Conservation (phyloP, 1,140 invertebrate genomes). For the Plutomurus gul region DNA sequence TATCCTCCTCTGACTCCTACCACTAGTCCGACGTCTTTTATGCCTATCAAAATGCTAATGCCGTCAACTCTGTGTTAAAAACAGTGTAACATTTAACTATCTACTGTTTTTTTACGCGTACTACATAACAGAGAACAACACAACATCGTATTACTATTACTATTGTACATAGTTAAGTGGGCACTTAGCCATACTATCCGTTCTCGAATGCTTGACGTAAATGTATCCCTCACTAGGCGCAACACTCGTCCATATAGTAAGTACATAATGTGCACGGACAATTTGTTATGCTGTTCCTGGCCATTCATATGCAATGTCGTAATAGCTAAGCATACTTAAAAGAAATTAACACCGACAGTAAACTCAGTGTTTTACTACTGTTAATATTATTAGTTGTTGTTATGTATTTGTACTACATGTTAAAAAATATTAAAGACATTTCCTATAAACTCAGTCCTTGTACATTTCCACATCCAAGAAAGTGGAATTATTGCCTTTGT, state of each 20-base stretch:
- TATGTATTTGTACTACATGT: slow-evolving; percentile 2
- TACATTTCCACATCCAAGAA: too few relatives aligned
- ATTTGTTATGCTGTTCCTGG: background rate
- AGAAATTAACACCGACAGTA: background rate
- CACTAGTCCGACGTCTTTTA: slow-evolving; percentile 38
- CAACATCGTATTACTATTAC: background rate
- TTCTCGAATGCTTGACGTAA: background rate
- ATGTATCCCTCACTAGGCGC: background rate
- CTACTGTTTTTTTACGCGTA: slow-evolving; percentile 20
- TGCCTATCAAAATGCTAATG: slow-evolving; percentile 49
- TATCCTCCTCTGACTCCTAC: slow-evolving; percentile 16
- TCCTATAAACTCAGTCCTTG: too few relatives aligned
- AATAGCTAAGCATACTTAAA: slow-evolving; percentile 18
- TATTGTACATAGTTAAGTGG: background rate
- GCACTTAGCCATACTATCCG: background rate
- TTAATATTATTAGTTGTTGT: background rate
- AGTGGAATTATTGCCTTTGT: background rate
- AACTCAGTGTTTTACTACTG: background rate
- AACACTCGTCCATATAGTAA: too few relatives aligned
- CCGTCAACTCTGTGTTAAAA: slow-evolving; percentile 45
- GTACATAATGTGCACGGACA: background rate
- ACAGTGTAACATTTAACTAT: slow-evolving; percentile 45
- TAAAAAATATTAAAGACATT: too few relatives aligned
- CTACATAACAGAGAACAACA: slow-evolving; percentile 16
- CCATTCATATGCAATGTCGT: slow-evolving; percentile 14